Base-by-base conservation (phyloP, 2,113 vertebrate species). In the Hyaena hyaena region DNA sequence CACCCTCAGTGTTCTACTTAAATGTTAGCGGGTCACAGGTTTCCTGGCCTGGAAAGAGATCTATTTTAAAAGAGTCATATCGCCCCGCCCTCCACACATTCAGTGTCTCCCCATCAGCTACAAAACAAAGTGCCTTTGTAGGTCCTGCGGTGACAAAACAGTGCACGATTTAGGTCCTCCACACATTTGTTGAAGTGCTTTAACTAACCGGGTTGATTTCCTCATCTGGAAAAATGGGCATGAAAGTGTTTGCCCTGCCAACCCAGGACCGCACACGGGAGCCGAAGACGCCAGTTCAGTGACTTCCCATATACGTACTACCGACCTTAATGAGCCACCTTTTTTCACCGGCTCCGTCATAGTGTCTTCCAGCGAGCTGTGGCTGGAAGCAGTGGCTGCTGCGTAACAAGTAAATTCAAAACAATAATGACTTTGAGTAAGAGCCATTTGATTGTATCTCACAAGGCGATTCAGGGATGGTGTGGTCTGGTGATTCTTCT, bases 111-210 rank as follows among this genome's bases (percentile, higher is more conserved):
- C 87, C 33, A 7, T 6, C 28, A 50, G 82, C 69, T 31, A n/a
- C 2, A 5, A 45, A 45, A 33, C 74, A 15, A 63, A 61, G 39
- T 0, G 3, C 6, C 35, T 9, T 5, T 12, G 69, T 9, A 1
- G 48, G 14, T 53, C 28, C 33, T 28, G 17, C 0, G 0, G 33
- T 7, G 45, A 61, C 9, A 14, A 48, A 33, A 73, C 35, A 24
- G 5, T 3, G 61, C 53, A 82, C 10, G 3, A 4, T 3, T 14
- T 2, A 24, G 39, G 69, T 43, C 24, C 71, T 15, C 0, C 0
- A 8, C 4, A 10, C 11, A 1, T 24, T 23, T 58, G 48, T 10
- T 68, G 24, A 80, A 68, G 81, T 19, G 33, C 23, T 61, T 58
- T 26, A 33, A 53, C 43, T 26, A 26, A 69, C 43, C 63, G 26